These are phyloP conservation scores for Eptatretus atami DNA, from an alignment of 2,797 vertebrate genomes.

Conservation along the genomic window DNA sequence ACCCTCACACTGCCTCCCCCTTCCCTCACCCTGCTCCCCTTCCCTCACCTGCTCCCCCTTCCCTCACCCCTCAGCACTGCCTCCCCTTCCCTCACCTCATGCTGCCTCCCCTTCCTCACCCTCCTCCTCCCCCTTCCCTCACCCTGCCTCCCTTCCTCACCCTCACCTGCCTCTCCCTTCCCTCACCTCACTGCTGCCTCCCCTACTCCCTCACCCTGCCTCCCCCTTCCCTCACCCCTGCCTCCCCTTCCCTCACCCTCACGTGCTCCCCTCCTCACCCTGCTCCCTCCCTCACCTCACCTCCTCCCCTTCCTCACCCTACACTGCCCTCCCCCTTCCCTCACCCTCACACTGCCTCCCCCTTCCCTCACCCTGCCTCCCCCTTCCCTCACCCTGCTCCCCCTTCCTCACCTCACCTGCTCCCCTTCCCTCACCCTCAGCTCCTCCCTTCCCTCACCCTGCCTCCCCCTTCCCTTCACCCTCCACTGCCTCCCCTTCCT, in stretches of 20 bases:
- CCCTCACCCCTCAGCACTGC: background rate
- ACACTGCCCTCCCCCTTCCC: background rate
- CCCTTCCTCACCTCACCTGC: background rate
- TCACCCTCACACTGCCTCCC: background rate
- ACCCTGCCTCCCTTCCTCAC: background rate
- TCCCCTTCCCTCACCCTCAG: background rate
- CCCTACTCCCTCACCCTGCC: background rate
- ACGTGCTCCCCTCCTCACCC: background rate
- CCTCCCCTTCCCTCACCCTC: background rate
- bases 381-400: background rate
- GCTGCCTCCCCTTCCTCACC: background rate
- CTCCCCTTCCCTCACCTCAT: background rate
- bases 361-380: background rate
- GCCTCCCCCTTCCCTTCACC: background rate
- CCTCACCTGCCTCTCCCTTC: background rate
- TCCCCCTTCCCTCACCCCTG: background rate
- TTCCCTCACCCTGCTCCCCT: background rate
- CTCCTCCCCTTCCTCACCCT: background rate
- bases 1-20: background rate
- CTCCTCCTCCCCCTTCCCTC: background rate
- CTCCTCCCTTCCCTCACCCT: background rate
- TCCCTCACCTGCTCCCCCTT: background rate
- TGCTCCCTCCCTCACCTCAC: background rate
- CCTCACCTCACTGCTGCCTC: background rate
- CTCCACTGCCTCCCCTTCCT: background rate